Conservation (phyloP, 2,113 vertebrate species). For the Clupea harengus region DNA sequence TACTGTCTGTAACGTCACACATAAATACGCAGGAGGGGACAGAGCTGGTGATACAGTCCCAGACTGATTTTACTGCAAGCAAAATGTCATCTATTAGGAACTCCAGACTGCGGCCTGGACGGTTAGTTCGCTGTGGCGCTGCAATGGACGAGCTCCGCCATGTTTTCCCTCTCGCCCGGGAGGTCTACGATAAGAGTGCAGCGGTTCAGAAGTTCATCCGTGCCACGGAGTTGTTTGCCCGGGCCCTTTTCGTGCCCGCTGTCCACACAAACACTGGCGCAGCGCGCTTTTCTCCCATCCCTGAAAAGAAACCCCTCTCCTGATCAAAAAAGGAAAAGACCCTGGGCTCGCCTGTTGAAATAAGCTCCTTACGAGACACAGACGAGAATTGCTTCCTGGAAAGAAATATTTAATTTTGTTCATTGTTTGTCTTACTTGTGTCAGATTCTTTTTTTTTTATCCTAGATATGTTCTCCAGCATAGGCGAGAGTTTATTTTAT, state of each 20-base stretch:
- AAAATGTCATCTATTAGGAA: background rate
- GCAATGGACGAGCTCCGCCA: background rate
- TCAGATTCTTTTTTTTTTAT: slow-evolving; percentile 14
- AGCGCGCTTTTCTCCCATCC: background rate
- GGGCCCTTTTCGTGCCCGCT: slow-evolving; percentile 3
- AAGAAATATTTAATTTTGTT: slow-evolving; percentile 20
- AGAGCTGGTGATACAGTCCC: background rate
- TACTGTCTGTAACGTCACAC: background rate
- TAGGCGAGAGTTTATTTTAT: slow-evolving; percentile 10
- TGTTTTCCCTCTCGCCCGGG: background rate
- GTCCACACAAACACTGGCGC: background rate
- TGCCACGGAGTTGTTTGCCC: slow-evolving; percentile 5
- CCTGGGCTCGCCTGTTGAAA: slow-evolving; percentile 5
- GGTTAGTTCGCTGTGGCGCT: background rate
- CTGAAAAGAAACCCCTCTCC: background rate
- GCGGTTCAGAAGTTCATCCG: slow-evolving; percentile 6
- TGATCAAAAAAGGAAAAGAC: background rate
- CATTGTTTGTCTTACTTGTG: slow-evolving; percentile 19
- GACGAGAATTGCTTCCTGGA: background rate
- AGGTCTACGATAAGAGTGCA: background rate
- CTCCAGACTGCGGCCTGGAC: background rate
- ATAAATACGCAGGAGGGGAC: background rate
- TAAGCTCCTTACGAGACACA: background rate
- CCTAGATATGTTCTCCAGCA: slow-evolving; percentile 14
- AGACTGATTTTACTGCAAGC: background rate